Percentiles rank a stretch among this genome's conserved stretches.
Evolutionary conservation across 1,140 invertebrate genomes (phyloP).

Genomic region (Geopemphigus sp.): DNA sequence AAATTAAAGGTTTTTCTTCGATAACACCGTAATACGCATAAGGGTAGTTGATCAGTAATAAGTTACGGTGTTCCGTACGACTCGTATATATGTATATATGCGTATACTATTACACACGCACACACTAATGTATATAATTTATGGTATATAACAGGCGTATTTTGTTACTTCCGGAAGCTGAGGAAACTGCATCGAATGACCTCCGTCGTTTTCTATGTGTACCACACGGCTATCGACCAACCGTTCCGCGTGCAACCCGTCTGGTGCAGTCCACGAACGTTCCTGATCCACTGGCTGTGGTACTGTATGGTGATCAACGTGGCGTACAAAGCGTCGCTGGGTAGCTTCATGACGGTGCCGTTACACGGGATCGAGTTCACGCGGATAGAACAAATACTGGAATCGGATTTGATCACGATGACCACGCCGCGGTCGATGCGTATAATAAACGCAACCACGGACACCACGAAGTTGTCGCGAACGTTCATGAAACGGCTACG

Average conservation of each 20-base stretch:
- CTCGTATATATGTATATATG: too few relatives aligned
- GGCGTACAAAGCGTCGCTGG: slow-evolving; percentile 52
- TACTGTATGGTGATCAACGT: slow-evolving; percentile 52
- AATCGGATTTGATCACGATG: slow-evolving; percentile 44
- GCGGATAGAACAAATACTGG: slow-evolving; percentile 48
- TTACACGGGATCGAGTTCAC: slow-evolving; percentile 50
- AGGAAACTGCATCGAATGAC: neutral
- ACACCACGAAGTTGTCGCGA: slow-evolving; percentile 28
- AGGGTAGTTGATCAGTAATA: too few relatives aligned
- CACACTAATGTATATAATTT: too few relatives aligned
- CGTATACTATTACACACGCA: too few relatives aligned
- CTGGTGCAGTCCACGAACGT: slow-evolving; percentile 44
- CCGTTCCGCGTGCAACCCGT: slow-evolving; percentile 34
- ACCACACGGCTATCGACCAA: slow-evolving; percentile 50
- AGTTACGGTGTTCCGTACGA: too few relatives aligned
- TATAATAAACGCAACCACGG: slow-evolving; percentile 49
- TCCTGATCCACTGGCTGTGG: slow-evolving; percentile 51
- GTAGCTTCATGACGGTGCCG: slow-evolving; percentile 52
- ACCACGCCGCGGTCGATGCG: slow-evolving; percentile 50
- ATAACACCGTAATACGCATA: too few relatives aligned
- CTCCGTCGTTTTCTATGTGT: slow-evolving; percentile 48
- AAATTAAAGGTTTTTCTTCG: too few relatives aligned
- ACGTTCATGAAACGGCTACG: slow-evolving; percentile 48
- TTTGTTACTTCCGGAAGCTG: slow-evolving; percentile 18
- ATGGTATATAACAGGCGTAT: neutral